Percentiles rank a stretch among this genome's conserved stretches.
These are phyloP conservation scores for Corythaixoides concolor DNA, from an alignment of 2,113 vertebrate genomes.

Conservation along the genomic window DNA sequence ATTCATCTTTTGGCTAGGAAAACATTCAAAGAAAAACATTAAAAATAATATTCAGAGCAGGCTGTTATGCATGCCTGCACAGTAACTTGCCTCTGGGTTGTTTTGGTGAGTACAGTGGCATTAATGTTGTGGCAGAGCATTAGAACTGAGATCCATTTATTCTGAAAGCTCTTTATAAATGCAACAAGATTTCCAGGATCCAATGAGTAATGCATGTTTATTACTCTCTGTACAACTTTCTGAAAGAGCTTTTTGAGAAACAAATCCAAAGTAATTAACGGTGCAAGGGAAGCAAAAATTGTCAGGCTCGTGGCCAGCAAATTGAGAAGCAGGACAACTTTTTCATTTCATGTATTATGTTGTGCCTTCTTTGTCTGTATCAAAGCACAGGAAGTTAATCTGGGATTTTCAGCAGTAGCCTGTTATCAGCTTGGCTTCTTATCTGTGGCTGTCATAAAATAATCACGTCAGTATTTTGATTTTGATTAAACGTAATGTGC, in stretches of 20 bases:
- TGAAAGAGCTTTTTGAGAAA: conserved; percentile 66
- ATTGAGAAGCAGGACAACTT: neutral
- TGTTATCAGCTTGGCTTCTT: neutral
- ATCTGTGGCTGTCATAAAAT: neutral
- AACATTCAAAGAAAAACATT: neutral
- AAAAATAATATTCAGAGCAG: neutral
- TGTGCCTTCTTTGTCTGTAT: neutral
- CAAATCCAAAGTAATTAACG: conserved; percentile 31
- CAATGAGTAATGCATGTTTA: conserved; percentile 53
- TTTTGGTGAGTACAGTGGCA: neutral
- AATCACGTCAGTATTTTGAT: neutral
- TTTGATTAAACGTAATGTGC: neutral
- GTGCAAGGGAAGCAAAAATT: conserved; percentile 22
- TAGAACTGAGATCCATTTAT: conserved; percentile 58
- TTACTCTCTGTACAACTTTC: conserved; percentile 10
- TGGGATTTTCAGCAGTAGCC: conserved; percentile 13
- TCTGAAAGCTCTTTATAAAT: conserved; percentile 48
- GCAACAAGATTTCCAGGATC: conserved; percentile 45
- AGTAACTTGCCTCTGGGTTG: neutral
- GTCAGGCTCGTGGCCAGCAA: neutral
- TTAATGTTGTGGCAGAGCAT: conserved; percentile 26
- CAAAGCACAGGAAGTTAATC: neutral
- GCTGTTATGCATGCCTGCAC: neutral
- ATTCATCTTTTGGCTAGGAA: neutral
- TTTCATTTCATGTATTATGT: neutral